A percentile compares a stretch with the other conserved stretches of the same genome.
These are phyloP conservation scores for Geotrupes spiniger DNA, from an alignment of 2,888 invertebrate genomes.

Conservation along the genomic window DNA sequence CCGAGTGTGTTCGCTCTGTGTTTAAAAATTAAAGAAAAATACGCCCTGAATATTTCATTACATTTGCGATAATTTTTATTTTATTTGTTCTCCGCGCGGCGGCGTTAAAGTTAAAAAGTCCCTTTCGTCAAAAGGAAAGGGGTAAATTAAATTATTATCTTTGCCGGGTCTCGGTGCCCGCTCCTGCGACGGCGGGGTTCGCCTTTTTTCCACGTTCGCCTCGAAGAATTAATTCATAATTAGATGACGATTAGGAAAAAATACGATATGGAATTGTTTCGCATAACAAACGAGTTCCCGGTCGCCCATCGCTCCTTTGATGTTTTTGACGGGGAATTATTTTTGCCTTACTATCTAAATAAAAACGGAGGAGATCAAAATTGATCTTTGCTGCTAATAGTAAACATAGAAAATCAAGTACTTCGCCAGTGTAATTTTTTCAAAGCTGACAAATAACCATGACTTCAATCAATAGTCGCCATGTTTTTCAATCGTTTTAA, in stretches of 20 bases:
- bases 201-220: not conserved
- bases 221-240: constrained; percentile 8
- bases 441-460: no score
- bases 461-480: no score
- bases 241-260: constrained; percentile 13
- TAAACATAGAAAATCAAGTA: no score
- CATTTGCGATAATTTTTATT: constrained; percentile 30
- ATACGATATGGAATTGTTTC: no score
- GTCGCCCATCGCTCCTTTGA: no score
- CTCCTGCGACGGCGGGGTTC: not conserved
- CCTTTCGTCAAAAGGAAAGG: constrained; percentile 8
- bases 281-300: no score
- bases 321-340: no score
- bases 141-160: constrained; percentile 15
- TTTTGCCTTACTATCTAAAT: no score
- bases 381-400: no score
- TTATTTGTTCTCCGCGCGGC: constrained; percentile 24
- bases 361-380: no score
- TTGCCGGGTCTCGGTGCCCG: not conserved
- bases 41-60: constrained; percentile 46
- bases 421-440: no score
- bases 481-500: no score
- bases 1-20: constrained; percentile 43
- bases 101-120: constrained; percentile 17
- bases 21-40: constrained; percentile 50